Evolutionary conservation across 2,113 vertebrate species (phyloP), one percentile per base, ranked within the genome.

Genomic region (Globicephala melas): DNA sequence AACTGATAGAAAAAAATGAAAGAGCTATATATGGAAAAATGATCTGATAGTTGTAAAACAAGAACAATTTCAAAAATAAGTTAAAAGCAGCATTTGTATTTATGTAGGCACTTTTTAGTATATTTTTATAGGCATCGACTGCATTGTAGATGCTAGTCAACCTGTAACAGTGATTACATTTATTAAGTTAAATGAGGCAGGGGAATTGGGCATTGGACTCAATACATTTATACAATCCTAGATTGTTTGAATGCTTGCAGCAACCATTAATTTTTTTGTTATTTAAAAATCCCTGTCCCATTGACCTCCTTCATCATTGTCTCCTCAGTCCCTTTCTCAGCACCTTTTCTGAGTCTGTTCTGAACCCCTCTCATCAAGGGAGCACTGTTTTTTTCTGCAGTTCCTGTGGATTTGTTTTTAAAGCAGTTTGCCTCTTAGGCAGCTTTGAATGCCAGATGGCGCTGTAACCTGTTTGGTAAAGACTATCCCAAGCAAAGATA

Each of bases 361-460:
- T 25, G 55, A 44, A 36, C 3, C 5, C 4, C 28, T 84, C 6
- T 23, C 25, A 13, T 44, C 44, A 5, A 12, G 31, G 63, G 36
- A 38, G 50, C 28, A 28, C 33, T 14, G 1, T 15, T 41, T 38
- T 25, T 20, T 25, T 31, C 50, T 1, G 26, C 20, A 31, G 23
- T 33, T 89, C 23, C 55, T 0, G 0, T n/a, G 20, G 4, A 6
- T 23, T 76, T 62, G 55, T 60, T 17, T 20, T n/a, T 5, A 17
- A 77, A 73, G 38, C 15, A 36, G 36, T 28, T 84, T 38, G 28
- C 18, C 63, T 93, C 17, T 33, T 17, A 28, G 7, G 9, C 84
- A 55, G 38, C 36, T 96, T 38, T 95, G 93, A 79, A 71, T 85
- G 94, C 84, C 79, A 98, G 97, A 91, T 97, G 97, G 97, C 93